Evolutionary conservation across 2,113 vertebrate genomes (phyloP).

Genomic region (Etheostoma spectabile): DNA sequence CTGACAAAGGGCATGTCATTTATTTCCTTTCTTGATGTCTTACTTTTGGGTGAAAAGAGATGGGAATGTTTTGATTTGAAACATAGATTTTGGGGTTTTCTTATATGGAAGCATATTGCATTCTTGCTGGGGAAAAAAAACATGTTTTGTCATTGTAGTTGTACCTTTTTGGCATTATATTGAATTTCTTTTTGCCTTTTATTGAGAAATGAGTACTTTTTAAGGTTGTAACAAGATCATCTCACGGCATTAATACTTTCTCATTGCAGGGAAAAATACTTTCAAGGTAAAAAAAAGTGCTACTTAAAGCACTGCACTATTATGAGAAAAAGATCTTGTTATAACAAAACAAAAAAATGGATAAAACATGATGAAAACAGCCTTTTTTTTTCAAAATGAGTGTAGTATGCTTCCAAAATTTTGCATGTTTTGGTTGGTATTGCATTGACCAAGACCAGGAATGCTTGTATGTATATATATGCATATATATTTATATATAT

Average conservation of each 20-base stretch:
- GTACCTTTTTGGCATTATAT: background rate
- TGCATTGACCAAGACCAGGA: conserved; percentile 76
- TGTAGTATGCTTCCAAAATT: conserved; percentile 74
- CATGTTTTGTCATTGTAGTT: conserved; percentile 5
- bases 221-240: conserved; percentile 40
- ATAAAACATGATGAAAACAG: conserved; percentile 18
- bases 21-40: conserved; percentile 58
- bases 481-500: conserved; percentile 57
- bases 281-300: background rate
- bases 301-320: background rate
- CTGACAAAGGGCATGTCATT: conserved; percentile 77
- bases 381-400: conserved; percentile 39
- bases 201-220: conserved; percentile 31
- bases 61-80: conserved; percentile 71
- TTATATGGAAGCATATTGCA: conserved; percentile 79
- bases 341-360: conserved; percentile 29
- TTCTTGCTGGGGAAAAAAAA: conserved; percentile 36
- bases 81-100: conserved; percentile 50
- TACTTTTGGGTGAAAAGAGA: conserved; percentile 60
- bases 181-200: background rate
- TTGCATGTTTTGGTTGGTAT: conserved; percentile 82
- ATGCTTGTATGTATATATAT: conserved; percentile 69
- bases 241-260: conserved; percentile 15
- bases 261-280: background rate
- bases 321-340: conserved; percentile 50